phyloP scores from a whole-genome alignment of 1,140 invertebrate species.

The Whitmania pigra region DNA sequence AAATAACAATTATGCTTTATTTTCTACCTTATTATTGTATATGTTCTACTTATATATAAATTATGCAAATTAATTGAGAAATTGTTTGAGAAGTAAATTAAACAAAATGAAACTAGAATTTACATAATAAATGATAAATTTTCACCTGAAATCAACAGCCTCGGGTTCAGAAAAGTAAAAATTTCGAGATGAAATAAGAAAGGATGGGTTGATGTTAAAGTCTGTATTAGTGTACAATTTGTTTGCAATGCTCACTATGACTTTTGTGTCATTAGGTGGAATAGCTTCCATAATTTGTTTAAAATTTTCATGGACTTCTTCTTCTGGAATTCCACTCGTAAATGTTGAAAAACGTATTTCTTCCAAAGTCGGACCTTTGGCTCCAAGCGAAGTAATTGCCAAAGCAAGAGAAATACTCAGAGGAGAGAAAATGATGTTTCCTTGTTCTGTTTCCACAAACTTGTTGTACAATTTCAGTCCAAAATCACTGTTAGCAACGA shows the following conservation, averaged over 20 bases:
- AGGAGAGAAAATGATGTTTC: constrained; percentile 74
- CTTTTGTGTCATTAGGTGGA: background rate
- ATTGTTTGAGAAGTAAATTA: too few relatives aligned
- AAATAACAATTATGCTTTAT: too few relatives aligned
- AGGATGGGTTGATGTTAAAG: background rate
- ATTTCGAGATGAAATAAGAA: background rate
- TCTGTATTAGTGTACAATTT: background rate
- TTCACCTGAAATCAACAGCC: background rate
- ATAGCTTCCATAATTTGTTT: background rate
- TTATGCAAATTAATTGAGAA: too few relatives aligned
- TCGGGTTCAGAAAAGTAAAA: background rate
- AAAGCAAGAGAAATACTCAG: constrained; percentile 69
- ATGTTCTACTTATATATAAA: too few relatives aligned
- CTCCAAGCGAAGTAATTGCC: constrained; percentile 63
- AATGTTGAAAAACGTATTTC: background rate
- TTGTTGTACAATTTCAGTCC: constrained; percentile 10
- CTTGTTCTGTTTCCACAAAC: background rate
- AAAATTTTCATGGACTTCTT: background rate
- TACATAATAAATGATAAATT: too few relatives aligned
- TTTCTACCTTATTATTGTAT: too few relatives aligned
- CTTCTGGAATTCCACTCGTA: background rate
- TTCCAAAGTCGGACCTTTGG: constrained; percentile 51
- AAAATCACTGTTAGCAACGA: background rate
- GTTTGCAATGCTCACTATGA: constrained; percentile 9
- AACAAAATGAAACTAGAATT: too few relatives aligned